Evolutionary conservation across 2,888 invertebrate genomes (phyloP), one percentile per base, ranked within the genome.

Genomic region (Melanostoma mellinum): DNA sequence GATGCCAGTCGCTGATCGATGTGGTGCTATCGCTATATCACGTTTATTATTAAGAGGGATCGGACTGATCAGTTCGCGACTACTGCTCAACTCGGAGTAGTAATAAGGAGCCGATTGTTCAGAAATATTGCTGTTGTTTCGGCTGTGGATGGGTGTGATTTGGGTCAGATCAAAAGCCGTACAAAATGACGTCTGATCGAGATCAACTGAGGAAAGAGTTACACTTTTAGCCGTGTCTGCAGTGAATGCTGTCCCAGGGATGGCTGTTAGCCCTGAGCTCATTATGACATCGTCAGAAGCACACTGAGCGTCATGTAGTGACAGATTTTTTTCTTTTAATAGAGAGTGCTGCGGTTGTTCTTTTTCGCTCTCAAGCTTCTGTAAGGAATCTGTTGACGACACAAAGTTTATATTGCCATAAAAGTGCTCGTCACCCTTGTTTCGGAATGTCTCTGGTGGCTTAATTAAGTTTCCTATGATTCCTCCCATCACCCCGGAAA

Each of bases 21-120:
- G 93, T 38, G 92, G 93, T 73, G 92, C 91, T 48, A 93, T 93
- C 10, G 92, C 92, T 85, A 94, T 93, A 50, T 94, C 94, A 61
- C 96, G 92, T 90, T 96, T 96, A 89, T 96, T 96, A 88, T 96
- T 96, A 40, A 96, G 88, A 88, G 93, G 93, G 4, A 88, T 86
- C 2, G 87, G 86, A 92, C 94, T 61, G 94, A 92, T 35, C n/a
- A 84, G 35, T 90, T 88, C 87, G 2, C 87, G 85, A 55, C 87
- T 87, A 60, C 86, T 88, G 3, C 76, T 82, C 9, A 88, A 50
- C 58, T 97, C 97, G 0, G 97, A 96, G 89, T 97, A 97, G 88
- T 97, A 97, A 88, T 97, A 97, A 0, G 97, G 97, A 40, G 96
- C 96, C 71, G 94, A 93, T 82, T 94, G 94, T 85, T 94, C 94